Base-by-base conservation (phyloP, 2,113 vertebrate species). In the Sinocyclocheilus grahami region DNA sequence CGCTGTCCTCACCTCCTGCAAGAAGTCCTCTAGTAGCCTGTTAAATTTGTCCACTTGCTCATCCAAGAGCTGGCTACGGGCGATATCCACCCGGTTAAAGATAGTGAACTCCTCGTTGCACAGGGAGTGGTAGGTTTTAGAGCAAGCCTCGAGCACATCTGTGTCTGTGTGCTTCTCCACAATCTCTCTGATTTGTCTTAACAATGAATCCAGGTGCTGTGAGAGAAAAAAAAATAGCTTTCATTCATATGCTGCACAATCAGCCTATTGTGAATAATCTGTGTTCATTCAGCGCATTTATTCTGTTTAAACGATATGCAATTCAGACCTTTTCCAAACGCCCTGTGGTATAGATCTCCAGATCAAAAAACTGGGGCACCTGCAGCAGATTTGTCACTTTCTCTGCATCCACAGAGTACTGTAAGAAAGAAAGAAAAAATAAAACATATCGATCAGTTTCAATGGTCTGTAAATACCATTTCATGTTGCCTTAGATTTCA, bases 41-140 rank as follows among this genome's bases (percentile, higher is more conserved):
- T 97, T 98, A 92, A 99, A 99, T 92, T 99, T 99, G 95, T 99
- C 98, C 89, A 98, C 97, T 92, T 97, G 92, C 92, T 99, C 98
- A 92, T 99, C 98, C 91, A 99, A 95, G 87, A 99, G 95, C 91
- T 99, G 98, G 90, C 97, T 99, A 92, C 97, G 97, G 90, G 97
- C 97, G 86, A 99, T 98, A 89, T 99, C 97, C 92, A 99, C 98
- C 93, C 97, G 96, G 94, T 99, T 99, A 92, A 97, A 99, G 92
- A 99, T 99, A 51, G 98, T 99, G 94, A 97, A 99, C 86, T 99
- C 98, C 91, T 99, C 98, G 51, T 98, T 99, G 94, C 98, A 99
- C 91, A 99, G 97, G 77, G 98, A 94, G 1, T 99, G 98, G 91
- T 97, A 99, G 12, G 98, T 99, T 95, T 98, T 99, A 78, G 97